Evolutionary conservation across 2,113 vertebrate genomes (phyloP), one percentile per base, ranked within the genome.

Genomic region (Syngnathus scovelli): DNA sequence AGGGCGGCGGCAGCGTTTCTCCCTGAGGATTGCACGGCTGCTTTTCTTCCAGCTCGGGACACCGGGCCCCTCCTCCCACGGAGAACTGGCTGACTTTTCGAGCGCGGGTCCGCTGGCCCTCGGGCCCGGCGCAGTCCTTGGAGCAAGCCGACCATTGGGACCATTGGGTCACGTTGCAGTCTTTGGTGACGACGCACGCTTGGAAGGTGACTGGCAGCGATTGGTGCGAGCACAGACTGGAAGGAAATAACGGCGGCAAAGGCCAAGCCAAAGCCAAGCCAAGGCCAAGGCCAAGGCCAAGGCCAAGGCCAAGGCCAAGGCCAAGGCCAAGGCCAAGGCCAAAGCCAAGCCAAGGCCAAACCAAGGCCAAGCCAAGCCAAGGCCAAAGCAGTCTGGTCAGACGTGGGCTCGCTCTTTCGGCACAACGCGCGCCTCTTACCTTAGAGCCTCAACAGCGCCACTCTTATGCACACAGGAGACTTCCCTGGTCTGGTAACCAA

Each of bases 111-210:
- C 91, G 93, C 7, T 90, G 88, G 8, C 96, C 96, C 56, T 90
- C 89, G 5, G 94, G 90, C 12, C 92, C 92, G 0, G 89, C 91
- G 79, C 97, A 99, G 1, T 91, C 89, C 89, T 93, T 94, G 63
- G 95, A 94, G 81, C 97, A 99, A 1, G 86, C 66, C 0, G 92
- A 93, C 97, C 97, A 99, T 43, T 94, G 93, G 0, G 93, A 92
- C 97, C 97, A 99, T 62, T 96, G 94, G 0, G 91, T 92, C 61
- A 95, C 91, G 48, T 95, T 93, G 54, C 96, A 99, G 76, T 95
- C 94, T 85, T 93, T 96, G 39, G 89, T 82, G 48, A 95, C 88
- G 68, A 98, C 94, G 12, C 97, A 99, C 61, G 96, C 94, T 84
- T 98, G 96, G 87, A 94, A 96, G 0, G 94, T 95, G 71, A 95